phyloP scores from a whole-genome alignment of 2,113 vertebrate genomes.

The Chionodraco myersi region DNA sequence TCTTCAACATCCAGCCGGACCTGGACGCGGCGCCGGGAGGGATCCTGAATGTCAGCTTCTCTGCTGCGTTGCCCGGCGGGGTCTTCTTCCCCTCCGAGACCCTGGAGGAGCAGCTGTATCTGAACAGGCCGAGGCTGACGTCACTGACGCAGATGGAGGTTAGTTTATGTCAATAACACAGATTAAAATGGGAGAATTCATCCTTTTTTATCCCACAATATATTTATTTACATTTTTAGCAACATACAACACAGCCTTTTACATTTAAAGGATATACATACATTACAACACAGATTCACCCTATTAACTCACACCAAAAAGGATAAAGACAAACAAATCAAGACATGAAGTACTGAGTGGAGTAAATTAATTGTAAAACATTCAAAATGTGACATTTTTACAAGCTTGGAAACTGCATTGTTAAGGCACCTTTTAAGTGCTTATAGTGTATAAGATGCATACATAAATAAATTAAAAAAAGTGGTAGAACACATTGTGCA shows the following conservation, averaged over 20 bases:
- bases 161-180: background rate
- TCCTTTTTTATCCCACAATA: too few species aligned
- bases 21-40: conserved; percentile 87
- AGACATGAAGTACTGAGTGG: too few species aligned
- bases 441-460: background rate
- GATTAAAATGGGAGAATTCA: too few species aligned
- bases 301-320: too few species aligned
- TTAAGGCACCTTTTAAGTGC: background rate
- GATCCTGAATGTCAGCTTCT: conserved; percentile 98
- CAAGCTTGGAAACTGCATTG: too few species aligned
- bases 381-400: too few species aligned
- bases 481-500: background rate
- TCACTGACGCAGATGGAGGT: conserved; percentile 93
- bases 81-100: conserved; percentile 95
- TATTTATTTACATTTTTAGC: too few species aligned
- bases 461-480: background rate
- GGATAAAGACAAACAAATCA: too few species aligned
- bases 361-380: too few species aligned
- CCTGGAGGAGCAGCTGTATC: conserved; percentile 97
- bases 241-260: too few species aligned
- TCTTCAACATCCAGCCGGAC: conserved; percentile 98
- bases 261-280: too few species aligned
- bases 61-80: conserved; percentile 88
- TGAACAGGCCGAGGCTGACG: conserved; percentile 92
- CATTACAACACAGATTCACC: too few species aligned